phyloP scores from a whole-genome alignment of 1,140 invertebrate species.

The Plectus sambesii region DNA sequence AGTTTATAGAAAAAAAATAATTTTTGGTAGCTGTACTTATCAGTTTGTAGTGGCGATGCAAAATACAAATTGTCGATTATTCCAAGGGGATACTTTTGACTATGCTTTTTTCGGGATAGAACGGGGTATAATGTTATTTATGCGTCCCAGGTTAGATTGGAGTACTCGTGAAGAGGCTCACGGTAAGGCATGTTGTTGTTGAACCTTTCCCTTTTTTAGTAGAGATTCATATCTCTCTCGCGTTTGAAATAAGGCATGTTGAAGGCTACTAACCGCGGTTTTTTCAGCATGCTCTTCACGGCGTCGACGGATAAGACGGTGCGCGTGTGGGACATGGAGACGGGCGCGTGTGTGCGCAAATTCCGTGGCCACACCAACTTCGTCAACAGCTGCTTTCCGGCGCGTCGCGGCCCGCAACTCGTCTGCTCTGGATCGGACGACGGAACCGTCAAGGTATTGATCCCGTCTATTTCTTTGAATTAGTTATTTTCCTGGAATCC shows the following conservation, averaged over 20 bases:
- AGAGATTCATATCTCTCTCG: conserved; percentile 16
- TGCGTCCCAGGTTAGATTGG: too few species aligned
- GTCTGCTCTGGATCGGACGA: conserved; percentile 90
- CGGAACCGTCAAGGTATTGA: conserved; percentile 65
- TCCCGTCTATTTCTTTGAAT: conserved; percentile 10
- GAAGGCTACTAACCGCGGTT: conserved; percentile 7
- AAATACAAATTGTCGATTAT: too few species aligned
- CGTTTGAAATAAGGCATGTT: not conserved
- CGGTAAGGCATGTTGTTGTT: conserved; percentile 1
- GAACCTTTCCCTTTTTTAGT: conserved; percentile 11
- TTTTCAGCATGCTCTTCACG: conserved; percentile 64
- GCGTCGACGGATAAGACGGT: conserved; percentile 87
- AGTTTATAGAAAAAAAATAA: too few species aligned
- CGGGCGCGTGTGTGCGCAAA: conserved; percentile 73
- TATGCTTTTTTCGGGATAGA: too few species aligned
- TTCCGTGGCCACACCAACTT: conserved; percentile 62
- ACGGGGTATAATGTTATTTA: too few species aligned
- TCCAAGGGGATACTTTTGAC: too few species aligned
- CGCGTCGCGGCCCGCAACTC: conserved; percentile 71
- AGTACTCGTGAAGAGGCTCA: too few species aligned
- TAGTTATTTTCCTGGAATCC: conserved; percentile 11
- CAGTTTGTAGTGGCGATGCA: too few species aligned
- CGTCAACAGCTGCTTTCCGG: conserved; percentile 55
- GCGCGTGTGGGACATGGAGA: conserved; percentile 83
- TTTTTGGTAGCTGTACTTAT: too few species aligned